Conservation (phyloP, 2,113 vertebrate species). For the Coptodon rendalli region DNA sequence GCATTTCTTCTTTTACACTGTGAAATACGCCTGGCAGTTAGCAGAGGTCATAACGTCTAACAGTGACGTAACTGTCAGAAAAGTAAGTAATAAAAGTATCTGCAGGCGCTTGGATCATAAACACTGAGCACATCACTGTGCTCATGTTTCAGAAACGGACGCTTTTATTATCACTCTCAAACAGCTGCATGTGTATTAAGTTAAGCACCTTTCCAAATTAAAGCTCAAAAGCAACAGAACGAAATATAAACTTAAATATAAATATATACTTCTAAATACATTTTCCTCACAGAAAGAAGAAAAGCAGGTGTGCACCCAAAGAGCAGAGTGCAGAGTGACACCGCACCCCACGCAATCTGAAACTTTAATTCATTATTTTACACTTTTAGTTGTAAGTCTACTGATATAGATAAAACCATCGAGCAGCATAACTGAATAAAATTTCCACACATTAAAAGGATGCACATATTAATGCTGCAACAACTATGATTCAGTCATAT, state of each 20-base stretch:
- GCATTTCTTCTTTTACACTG: background rate
- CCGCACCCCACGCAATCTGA: background rate
- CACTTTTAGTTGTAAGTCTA: background rate
- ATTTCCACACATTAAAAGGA: background rate
- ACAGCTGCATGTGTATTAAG: background rate
- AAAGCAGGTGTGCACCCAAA: background rate
- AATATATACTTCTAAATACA: background rate
- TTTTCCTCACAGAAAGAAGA: background rate
- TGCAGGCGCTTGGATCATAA: rapidly evolving
- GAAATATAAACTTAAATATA: background rate
- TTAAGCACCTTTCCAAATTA: background rate
- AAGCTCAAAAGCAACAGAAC: background rate
- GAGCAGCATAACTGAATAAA: background rate
- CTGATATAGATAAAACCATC: background rate
- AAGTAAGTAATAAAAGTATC: background rate
- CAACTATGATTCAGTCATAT: background rate
- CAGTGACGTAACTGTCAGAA: background rate
- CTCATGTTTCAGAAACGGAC: too few species aligned
- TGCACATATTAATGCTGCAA: background rate
- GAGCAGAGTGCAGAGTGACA: background rate
- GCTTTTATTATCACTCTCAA: too few species aligned
- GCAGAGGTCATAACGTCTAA: background rate
- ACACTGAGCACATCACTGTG: too few species aligned
- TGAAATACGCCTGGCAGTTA: background rate
- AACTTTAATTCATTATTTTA: background rate